These are phyloP conservation scores for Hymenochirus boettgeri DNA, from an alignment of 2,113 vertebrate genomes.

Conservation along the genomic window DNA sequence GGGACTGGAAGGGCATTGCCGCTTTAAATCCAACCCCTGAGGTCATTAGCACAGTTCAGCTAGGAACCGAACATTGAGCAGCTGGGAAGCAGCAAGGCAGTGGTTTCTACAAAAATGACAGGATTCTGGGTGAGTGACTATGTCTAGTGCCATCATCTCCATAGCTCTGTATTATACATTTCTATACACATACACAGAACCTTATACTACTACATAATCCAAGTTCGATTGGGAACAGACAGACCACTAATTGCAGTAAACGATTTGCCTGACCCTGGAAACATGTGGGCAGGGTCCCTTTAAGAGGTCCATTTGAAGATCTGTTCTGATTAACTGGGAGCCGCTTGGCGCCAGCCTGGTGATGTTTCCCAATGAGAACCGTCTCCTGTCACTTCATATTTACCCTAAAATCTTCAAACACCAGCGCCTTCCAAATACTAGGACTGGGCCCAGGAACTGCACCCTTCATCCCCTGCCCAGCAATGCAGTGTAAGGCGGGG, in stretches of 20 bases:
- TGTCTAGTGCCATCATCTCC: not conserved
- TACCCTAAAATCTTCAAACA: slow-evolving; percentile 66
- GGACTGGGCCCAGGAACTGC: slow-evolving; percentile 47
- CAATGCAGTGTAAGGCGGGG: no score
- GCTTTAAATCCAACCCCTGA: slow-evolving; percentile 50
- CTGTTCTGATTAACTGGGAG: slow-evolving; percentile 68
- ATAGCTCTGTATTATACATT: no score
- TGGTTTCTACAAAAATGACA: slow-evolving; percentile 49
- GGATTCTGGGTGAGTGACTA: slow-evolving; percentile 56
- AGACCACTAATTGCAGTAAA: no score
- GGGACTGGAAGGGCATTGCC: slow-evolving; percentile 42
- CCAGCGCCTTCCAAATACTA: slow-evolving; percentile 55
- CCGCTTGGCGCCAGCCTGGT: slow-evolving; percentile 84
- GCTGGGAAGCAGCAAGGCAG: slow-evolving; percentile 53
- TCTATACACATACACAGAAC: no score
- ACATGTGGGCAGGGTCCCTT: slow-evolving; percentile 50
- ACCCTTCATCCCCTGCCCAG: not conserved
- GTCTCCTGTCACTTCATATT: slow-evolving; percentile 89
- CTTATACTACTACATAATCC: no score
- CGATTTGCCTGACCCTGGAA: not conserved
- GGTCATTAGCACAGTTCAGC: slow-evolving; percentile 51
- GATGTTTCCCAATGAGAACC: slow-evolving; percentile 79
- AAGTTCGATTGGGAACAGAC: no score
- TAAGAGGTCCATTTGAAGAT: slow-evolving; percentile 57
- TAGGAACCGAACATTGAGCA: slow-evolving; percentile 49